These are phyloP conservation scores for Rynchops niger DNA, from an alignment of 2,113 vertebrate species.

Conservation along the genomic window DNA sequence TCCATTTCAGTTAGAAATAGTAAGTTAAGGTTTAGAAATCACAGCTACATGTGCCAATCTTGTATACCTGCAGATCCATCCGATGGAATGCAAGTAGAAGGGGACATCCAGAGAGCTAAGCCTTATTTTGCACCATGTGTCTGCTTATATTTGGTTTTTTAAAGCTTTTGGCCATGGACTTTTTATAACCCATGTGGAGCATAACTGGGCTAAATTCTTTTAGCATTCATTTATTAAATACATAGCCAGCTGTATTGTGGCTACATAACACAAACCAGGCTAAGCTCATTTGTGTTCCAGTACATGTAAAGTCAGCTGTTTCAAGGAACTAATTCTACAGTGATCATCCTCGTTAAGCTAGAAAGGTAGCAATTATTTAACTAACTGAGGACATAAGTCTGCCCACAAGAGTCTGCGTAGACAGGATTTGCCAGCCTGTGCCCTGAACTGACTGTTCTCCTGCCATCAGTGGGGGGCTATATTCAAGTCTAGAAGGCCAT, in stretches of 20 bases:
- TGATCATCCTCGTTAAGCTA: not conserved
- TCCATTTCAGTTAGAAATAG: not conserved
- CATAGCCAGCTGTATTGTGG: not conserved
- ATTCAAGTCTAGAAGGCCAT: not conserved
- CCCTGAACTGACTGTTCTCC: not conserved
- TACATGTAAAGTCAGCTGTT: not conserved
- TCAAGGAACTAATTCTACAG: not conserved
- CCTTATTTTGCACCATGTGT: not conserved
- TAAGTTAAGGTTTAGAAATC: not conserved
- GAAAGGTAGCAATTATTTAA: slow-evolving; percentile 1
- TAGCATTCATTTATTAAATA: not conserved
- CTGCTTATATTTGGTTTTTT: not conserved
- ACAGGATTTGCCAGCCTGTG: not conserved
- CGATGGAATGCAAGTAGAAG: not conserved
- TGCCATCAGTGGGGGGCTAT: not conserved
- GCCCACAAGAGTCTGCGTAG: not conserved
- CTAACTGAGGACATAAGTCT: not conserved
- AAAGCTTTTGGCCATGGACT: not conserved
- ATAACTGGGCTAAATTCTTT: not conserved
- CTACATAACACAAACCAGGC: not conserved
- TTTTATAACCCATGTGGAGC: not conserved
- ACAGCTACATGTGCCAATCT: not conserved
- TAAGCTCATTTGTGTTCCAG: not conserved
- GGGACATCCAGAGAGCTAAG: not conserved
- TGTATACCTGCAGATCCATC: not conserved